Evolutionary conservation across 2,113 vertebrate species (phyloP).

Genomic region (Tychaedon coryphoeus): DNA sequence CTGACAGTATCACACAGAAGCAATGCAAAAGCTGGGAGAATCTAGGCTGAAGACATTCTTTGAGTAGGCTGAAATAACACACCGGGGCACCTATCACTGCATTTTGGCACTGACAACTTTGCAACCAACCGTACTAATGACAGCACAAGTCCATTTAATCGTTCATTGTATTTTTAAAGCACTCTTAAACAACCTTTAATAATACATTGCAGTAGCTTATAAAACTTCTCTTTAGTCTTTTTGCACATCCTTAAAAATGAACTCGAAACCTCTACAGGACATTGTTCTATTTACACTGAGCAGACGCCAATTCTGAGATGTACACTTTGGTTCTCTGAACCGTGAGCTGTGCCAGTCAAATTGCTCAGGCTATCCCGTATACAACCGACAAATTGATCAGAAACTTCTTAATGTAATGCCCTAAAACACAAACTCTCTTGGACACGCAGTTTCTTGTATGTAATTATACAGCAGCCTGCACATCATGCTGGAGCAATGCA

Average conservation of each 20-base stretch:
- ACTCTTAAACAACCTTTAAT: not conserved
- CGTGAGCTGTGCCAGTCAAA: not conserved
- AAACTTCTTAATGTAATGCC: not conserved
- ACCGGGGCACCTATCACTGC: not conserved
- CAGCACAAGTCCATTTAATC: not conserved
- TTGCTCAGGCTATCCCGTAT: not conserved
- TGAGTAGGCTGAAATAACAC: not conserved
- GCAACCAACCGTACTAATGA: not conserved
- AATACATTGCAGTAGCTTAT: not conserved
- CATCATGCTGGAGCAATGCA: not conserved
- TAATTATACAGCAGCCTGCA: not conserved
- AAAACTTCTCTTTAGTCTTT: not conserved
- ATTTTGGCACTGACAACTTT: not conserved
- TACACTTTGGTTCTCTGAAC: not conserved
- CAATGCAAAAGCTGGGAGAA: not conserved
- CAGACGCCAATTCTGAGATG: not conserved
- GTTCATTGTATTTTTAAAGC: not conserved
- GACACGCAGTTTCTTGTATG: not conserved
- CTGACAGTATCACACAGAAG: not conserved
- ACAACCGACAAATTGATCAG: fast-evolving
- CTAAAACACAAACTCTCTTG: not conserved
- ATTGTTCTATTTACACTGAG: not conserved
- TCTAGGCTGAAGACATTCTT: not conserved
- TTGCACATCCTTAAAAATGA: not conserved
- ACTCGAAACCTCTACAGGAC: not conserved